Evolutionary conservation across 2,797 vertebrate genomes (phyloP).

Genomic region (Thamnophis elegans): DNA sequence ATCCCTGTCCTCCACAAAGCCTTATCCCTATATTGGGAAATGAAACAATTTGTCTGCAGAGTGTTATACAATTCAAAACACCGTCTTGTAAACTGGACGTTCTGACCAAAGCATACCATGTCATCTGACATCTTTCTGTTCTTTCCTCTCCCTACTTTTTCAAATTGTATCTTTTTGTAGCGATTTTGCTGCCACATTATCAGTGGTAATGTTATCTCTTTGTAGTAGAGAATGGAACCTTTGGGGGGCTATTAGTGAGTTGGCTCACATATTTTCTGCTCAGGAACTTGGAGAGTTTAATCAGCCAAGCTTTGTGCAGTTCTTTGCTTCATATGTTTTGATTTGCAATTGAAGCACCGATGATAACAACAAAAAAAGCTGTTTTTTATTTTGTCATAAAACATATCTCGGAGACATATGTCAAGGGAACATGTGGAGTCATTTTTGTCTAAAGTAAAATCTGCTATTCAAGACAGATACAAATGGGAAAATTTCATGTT

Average conservation of each 20-base stretch:
- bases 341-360: constrained; percentile 53
- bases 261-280: constrained; percentile 44
- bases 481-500: constrained; percentile 54
- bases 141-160: not conserved
- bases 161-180: constrained; percentile 38
- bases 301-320: constrained; percentile 33
- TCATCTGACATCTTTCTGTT: constrained; percentile 19
- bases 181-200: constrained; percentile 42
- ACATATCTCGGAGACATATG: constrained; percentile 60
- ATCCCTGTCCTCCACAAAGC: not conserved
- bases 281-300: constrained; percentile 54
- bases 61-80: constrained; percentile 59
- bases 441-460: constrained; percentile 67
- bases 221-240: constrained; percentile 45
- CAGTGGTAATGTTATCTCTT: constrained; percentile 40
- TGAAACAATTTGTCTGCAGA: constrained; percentile 53
- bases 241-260: constrained; percentile 41
- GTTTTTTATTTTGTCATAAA: constrained; percentile 54
- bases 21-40: constrained; percentile 46
- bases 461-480: constrained; percentile 49
- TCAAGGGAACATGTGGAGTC: constrained; percentile 51
- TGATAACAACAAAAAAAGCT: constrained; percentile 27
- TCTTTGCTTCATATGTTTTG: constrained; percentile 55
- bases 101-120: constrained; percentile 53
- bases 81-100: constrained; percentile 45